A percentile compares a stretch with the other conserved stretches of the same genome.
phyloP scores from a whole-genome alignment of 2,797 vertebrate species.

The Fistularia tabacaria region DNA sequence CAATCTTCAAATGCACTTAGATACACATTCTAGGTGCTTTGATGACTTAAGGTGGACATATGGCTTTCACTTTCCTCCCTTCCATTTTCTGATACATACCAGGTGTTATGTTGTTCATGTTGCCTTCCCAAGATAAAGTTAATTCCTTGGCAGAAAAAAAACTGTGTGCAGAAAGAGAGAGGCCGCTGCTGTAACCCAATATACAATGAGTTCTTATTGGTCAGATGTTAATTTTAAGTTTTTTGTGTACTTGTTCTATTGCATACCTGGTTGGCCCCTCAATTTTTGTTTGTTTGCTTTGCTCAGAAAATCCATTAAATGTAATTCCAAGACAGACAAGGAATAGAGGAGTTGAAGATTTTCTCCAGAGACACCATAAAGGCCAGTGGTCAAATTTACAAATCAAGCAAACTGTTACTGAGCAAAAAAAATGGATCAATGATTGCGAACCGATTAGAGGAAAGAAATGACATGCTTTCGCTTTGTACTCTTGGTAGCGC shows the following conservation, averaged over 20 bases:
- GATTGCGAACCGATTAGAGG: slow-evolving; percentile 1
- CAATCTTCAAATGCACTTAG: slow-evolving; percentile 66
- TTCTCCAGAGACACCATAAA: slow-evolving; percentile 16
- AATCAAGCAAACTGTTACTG: slow-evolving; percentile 25
- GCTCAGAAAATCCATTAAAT: slow-evolving; percentile 50
- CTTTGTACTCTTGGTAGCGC: no score
- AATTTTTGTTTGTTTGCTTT: slow-evolving; percentile 58
- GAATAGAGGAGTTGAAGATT: slow-evolving; percentile 28
- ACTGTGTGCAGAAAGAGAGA: slow-evolving; percentile 15
- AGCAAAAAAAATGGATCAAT: slow-evolving; percentile 38
- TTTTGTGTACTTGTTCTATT: slow-evolving; percentile 36
- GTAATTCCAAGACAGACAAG: slow-evolving; percentile 26
- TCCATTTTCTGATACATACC: slow-evolving; percentile 70
- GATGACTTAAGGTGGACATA: slow-evolving; percentile 67
- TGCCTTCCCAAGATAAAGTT: slow-evolving; percentile 58
- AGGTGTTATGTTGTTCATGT: slow-evolving; percentile 65
- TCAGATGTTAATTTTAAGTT: slow-evolving; percentile 37
- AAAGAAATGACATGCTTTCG: no score
- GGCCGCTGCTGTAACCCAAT: slow-evolving; percentile 16
- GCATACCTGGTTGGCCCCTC: slow-evolving; percentile 56
- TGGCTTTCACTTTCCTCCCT: slow-evolving; percentile 64
- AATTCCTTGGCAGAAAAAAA: slow-evolving; percentile 26
- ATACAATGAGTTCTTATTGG: slow-evolving; percentile 19
- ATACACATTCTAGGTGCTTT: slow-evolving; percentile 63
- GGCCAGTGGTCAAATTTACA: slow-evolving; percentile 11